Base-by-base conservation (phyloP, 2,797 vertebrate genomes). In the Falco columbarius region DNA sequence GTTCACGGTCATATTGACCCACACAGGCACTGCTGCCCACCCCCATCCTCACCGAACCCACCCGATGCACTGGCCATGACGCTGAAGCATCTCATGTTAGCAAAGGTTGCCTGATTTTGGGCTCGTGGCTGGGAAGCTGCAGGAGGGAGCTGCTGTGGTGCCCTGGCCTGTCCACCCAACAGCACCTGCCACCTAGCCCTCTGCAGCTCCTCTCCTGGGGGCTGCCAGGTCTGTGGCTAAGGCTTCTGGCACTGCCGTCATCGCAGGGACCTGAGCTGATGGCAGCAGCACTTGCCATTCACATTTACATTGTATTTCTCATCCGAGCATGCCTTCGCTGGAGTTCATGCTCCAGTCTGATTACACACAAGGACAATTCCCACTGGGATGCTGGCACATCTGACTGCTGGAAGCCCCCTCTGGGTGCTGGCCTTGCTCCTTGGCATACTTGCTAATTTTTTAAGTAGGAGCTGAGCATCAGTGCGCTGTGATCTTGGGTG, bases 331-430 rank as follows among this genome's bases (percentile, higher is more conserved):
- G 72, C 32, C 47, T 82, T 86, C 0, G 0, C 59, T 66, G 46
- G 42, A 66, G 22, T 55, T 49, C 36, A 24, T 2, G 20, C 36
- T 89, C 36, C 52, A 51, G 17, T 56, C 14, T 52, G 51, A 87
- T 44, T 38, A 81, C 19, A 44, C 5, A 32, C 63, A 80, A 80
- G 36, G 24, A 22, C 63, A 86, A 63, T 34, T 87, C 75, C 80
- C 0, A 0, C 26, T 5, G 12, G 38, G 83, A 89, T 2, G 5
- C 52, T 70, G 80, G 51, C 3, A 1, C 21, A 21, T 36, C 71
- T 76, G 71, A 38, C 42, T 1, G 3, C 56, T 59, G 26, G 72
- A 75, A 89, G 75, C 52, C 36, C 29, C 36, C 63, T 21, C 27
- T 34, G 29, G 24, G 24, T 19, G 44, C 81, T 71, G 80, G 56